A percentile compares a stretch with the other conserved stretches of the same genome.
phyloP scores from a whole-genome alignment of 2,888 invertebrate species.

The Euphydryas editha region DNA sequence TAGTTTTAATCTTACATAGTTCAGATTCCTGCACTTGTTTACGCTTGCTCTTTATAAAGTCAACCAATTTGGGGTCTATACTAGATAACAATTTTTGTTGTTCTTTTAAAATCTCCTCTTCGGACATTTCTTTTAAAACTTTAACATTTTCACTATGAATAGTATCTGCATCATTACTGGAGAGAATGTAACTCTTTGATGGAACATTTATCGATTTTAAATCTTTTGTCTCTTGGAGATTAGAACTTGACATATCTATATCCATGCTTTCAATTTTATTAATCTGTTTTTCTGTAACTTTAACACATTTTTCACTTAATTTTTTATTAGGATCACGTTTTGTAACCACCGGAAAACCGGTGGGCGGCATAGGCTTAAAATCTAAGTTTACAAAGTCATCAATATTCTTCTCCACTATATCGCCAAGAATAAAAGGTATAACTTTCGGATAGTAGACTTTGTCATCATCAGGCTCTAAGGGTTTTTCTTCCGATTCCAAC shows the following conservation, averaged over 20 bases:
- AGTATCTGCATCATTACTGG: constrained; percentile 75
- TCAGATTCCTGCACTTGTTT: constrained; percentile 44
- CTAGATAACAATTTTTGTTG: constrained; percentile 85
- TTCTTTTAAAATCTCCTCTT: constrained; percentile 90
- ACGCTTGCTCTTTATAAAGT: constrained; percentile 83
- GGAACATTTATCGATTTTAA: constrained; percentile 52
- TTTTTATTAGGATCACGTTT: constrained; percentile 62
- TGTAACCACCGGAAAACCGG: constrained; percentile 80
- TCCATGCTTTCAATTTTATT: constrained; percentile 54
- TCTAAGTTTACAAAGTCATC: constrained; percentile 49
- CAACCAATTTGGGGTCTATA: constrained; percentile 86
- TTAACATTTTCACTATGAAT: constrained; percentile 91
- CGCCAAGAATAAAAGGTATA: constrained; percentile 72
- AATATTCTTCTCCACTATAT: constrained; percentile 82
- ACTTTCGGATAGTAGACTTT: constrained; percentile 77
- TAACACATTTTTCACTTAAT: constrained; percentile 72
- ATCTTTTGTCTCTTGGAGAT: constrained; percentile 19
- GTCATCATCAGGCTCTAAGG: constrained; percentile 59
- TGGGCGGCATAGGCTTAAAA: constrained; percentile 58
- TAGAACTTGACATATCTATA: constrained; percentile 51
- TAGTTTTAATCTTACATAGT: constrained; percentile 7
- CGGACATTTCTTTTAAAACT: constrained; percentile 86
- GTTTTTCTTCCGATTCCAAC: constrained; percentile 39
- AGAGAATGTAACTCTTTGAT: constrained; percentile 75
- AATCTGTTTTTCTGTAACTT: constrained; percentile 66